Conservation (phyloP, 2,113 vertebrate species). For the Miniopterus natalensis region DNA sequence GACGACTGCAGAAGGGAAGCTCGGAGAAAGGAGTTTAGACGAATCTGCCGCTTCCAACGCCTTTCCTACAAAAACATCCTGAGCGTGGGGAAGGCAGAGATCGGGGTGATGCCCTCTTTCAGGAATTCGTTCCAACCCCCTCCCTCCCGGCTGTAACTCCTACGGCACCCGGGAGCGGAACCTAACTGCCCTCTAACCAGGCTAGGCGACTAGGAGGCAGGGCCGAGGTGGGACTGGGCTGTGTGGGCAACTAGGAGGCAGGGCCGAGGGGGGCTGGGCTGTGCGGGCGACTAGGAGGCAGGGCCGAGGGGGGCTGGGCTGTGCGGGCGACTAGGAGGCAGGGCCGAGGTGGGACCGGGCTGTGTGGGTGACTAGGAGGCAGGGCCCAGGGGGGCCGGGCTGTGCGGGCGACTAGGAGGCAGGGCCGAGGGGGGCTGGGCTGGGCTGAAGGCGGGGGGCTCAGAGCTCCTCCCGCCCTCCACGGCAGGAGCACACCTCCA, state of each 20-base stretch:
- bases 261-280: too few relatives aligned
- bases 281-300: too few relatives aligned
- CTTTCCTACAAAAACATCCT: not conserved
- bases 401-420: too few relatives aligned
- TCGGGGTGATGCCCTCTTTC: not conserved
- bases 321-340: too few relatives aligned
- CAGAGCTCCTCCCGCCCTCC: rapidly evolving
- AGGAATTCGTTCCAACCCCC: not conserved
- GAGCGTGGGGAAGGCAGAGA: not conserved
- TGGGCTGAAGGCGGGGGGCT: too few relatives aligned
- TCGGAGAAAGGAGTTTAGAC: rapidly evolving
- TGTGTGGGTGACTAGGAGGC: too few relatives aligned
- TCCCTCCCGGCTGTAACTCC: not conserved
- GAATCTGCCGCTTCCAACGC: not conserved
- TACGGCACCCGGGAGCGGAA: rapidly evolving
- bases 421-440: rapidly evolving
- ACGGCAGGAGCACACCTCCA: rapidly evolving
- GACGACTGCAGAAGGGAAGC: rapidly evolving
- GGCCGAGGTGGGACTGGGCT: rapidly evolving
- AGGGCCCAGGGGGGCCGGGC: too few relatives aligned
- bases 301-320: too few relatives aligned
- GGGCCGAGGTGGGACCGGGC: too few relatives aligned
- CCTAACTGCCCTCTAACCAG: rapidly evolving
- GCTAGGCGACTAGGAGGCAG: not conserved
- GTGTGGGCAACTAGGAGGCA: rapidly evolving